These are phyloP conservation scores for Melanotus villosus DNA, from an alignment of 2,888 invertebrate species.

Conservation along the genomic window DNA sequence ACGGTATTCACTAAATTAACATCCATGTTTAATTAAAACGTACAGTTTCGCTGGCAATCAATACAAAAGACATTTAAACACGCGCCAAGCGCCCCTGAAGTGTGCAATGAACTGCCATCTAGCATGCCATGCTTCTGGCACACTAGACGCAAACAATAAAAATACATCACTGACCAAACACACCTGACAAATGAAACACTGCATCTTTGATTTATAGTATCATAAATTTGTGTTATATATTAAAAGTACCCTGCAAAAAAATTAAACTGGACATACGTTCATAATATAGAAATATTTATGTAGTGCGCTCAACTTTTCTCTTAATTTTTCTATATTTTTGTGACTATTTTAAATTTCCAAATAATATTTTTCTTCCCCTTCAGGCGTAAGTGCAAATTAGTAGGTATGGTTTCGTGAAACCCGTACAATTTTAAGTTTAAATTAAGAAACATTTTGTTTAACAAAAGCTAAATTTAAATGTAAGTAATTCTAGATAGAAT, in stretches of 20 bases:
- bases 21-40: slow-evolving; percentile 63
- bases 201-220: slow-evolving; percentile 67
- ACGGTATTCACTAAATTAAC: slow-evolving; percentile 57
- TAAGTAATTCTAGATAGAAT: too few species aligned
- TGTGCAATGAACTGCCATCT: slow-evolving; percentile 64
- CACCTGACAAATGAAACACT: slow-evolving; percentile 70
- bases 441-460: too few species aligned
- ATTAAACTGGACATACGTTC: slow-evolving; percentile 58
- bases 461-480: too few species aligned
- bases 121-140: slow-evolving; percentile 63
- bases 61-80: slow-evolving; percentile 65
- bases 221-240: slow-evolving; percentile 67
- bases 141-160: slow-evolving; percentile 66
- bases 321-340: neutral
- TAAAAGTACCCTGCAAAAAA: slow-evolving; percentile 64
- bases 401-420: too few species aligned
- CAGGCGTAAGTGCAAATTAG: too few species aligned
- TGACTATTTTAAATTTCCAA: neutral
- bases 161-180: slow-evolving; percentile 68
- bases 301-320: neutral
- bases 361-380: too few species aligned
- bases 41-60: slow-evolving; percentile 59
- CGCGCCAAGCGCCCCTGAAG: slow-evolving; percentile 57
- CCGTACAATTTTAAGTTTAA: too few species aligned
- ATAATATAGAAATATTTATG: slow-evolving; percentile 10